Conservation (phyloP, 2,113 vertebrate genomes). For the Corvus cornix region DNA sequence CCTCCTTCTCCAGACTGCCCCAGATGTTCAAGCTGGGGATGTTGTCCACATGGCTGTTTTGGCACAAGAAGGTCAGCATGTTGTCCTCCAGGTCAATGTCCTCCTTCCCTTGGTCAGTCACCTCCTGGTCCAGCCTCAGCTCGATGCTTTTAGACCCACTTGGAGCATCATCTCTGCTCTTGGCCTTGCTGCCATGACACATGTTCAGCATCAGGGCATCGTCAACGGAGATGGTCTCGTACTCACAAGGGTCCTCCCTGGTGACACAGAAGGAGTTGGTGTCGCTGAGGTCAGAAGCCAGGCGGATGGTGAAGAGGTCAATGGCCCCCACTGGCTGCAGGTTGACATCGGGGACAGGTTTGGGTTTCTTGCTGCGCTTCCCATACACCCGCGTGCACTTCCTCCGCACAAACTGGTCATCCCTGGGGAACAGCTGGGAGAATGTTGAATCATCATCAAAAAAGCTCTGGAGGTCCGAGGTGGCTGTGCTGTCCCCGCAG, state of each 20-base stretch:
- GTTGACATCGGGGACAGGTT: neutral
- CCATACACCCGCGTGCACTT: slow-evolving; percentile 89
- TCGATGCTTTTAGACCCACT: neutral
- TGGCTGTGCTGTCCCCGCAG: neutral
- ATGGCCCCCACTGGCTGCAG: neutral
- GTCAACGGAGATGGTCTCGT: slow-evolving; percentile 81
- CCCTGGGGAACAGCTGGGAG: slow-evolving; percentile 87
- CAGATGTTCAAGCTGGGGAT: slow-evolving; percentile 69
- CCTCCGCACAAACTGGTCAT: slow-evolving; percentile 80
- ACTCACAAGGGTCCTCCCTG: slow-evolving; percentile 76
- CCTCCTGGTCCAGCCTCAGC: neutral
- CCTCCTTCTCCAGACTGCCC: slow-evolving; percentile 67
- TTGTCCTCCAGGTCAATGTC: slow-evolving; percentile 43
- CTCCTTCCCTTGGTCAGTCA: neutral
- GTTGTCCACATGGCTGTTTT: slow-evolving; percentile 54
- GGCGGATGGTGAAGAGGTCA: neutral
- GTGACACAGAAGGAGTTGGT: slow-evolving; percentile 72
- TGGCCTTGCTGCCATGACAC: slow-evolving; percentile 76
- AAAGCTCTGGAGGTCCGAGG: slow-evolving; percentile 71
- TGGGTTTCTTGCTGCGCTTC: slow-evolving; percentile 84
- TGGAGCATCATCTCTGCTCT: slow-evolving; percentile 33
- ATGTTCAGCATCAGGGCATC: slow-evolving; percentile 84
- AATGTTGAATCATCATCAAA: slow-evolving; percentile 87
- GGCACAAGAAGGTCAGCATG: slow-evolving; percentile 61
- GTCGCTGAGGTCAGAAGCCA: slow-evolving; percentile 69